Evolutionary conservation across 2,797 vertebrate genomes (phyloP), one percentile per base, ranked within the genome.

Genomic region (Falco concolor): DNA sequence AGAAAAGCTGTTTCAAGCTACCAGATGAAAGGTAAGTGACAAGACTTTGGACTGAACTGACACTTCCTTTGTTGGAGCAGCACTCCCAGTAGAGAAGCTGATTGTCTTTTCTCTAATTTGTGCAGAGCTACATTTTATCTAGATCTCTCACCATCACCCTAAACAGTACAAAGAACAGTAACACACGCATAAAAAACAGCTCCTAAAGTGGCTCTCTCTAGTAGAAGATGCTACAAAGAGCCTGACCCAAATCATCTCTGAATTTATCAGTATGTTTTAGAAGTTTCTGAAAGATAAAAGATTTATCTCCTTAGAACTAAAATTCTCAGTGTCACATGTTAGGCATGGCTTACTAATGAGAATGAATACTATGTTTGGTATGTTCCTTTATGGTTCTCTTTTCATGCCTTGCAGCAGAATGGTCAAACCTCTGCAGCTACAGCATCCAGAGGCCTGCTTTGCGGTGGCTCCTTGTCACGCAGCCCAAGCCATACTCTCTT

Each of bases 201-300:
- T 64, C 21, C 50, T 84, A 5, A 82, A 94, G 52, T 42, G 23
- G 17, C 69, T 81, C 44, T 77, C 30, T 64, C 54, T 61, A 70
- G 34, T 1, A 81, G 67, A 93, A 94, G 89, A 95, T 32, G 28
- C 63, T 87, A 57, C 60, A 59, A 93, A 88, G 54, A 95, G 49
- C 22, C 40, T 84, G 82, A 92, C 47, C 27, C 38, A 83, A 93
- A 91, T 81, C 0, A 73, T 67, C 69, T 88, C 76, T 73, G 63
- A 86, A 87, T 76, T 84, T 77, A 83, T 61, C 68, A 72, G 40
- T 36, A 84, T 11, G 22, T 67, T 94, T 91, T 67, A 64, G 57
- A 88, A 88, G 47, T 80, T 93, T 79, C 74, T 72, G 36, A 79
- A 94, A 93, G 91, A 95, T 67, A 63, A 88, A 94, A 93, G 85